phyloP scores from a whole-genome alignment of 2,113 vertebrate genomes.

The Corythornis vintsioides region DNA sequence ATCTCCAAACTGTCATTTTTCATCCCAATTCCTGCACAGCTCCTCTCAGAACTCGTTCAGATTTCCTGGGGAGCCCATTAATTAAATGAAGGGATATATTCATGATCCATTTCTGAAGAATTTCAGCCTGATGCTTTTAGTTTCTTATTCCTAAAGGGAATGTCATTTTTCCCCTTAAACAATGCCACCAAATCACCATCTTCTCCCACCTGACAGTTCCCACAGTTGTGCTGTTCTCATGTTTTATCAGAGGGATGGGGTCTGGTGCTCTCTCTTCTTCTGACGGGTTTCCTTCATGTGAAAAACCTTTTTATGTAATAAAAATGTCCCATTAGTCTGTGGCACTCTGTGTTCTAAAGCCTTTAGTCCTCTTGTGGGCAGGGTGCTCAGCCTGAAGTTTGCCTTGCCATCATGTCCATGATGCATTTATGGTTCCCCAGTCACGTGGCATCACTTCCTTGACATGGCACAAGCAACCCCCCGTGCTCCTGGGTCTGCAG shows the following conservation, averaged over 20 bases:
- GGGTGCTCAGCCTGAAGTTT: neutral
- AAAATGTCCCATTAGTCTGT: conserved; percentile 2
- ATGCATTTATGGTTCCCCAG: neutral
- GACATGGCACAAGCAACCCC: no score
- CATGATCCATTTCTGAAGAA: neutral
- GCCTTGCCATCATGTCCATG: neutral
- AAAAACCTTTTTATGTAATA: neutral
- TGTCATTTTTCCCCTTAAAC: conserved; percentile 8
- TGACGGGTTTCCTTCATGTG: conserved; percentile 16
- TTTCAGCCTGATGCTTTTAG: neutral
- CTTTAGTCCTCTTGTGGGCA: neutral
- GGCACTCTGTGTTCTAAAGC: conserved; percentile 23
- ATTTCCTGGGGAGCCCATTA: neutral
- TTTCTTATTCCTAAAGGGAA: neutral
- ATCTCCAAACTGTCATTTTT: neutral
- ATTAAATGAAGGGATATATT: conserved; percentile 23
- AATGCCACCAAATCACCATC: neutral
- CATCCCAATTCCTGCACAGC: rapidly evolving
- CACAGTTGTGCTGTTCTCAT: conserved; percentile 9
- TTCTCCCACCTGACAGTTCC: neutral
- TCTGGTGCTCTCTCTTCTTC: neutral
- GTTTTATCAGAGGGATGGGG: conserved; percentile 28
- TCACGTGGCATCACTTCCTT: neutral
- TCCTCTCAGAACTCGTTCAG: neutral
- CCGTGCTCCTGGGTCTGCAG: neutral